These are phyloP conservation scores for Tuberolachnus salignus DNA, from an alignment of 2,888 invertebrate species.

Conservation along the genomic window DNA sequence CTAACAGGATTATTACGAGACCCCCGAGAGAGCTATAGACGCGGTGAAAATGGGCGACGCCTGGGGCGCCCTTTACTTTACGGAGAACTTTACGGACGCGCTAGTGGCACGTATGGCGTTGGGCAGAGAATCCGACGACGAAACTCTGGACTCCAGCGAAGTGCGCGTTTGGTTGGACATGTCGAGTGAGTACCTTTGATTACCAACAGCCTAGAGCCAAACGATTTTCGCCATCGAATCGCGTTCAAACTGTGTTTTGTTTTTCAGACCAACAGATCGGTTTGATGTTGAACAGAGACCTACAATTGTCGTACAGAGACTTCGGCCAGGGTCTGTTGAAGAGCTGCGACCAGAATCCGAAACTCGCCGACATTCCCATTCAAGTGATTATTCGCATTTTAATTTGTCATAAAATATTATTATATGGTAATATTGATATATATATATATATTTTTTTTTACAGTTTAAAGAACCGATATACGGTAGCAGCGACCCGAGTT, in stretches of 20 bases:
- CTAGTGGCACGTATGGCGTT: slow-evolving; percentile 80
- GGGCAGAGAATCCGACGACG: slow-evolving; percentile 82
- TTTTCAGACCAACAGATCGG: slow-evolving; percentile 87
- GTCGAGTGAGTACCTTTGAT: slow-evolving; percentile 76
- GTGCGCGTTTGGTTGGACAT: slow-evolving; percentile 90
- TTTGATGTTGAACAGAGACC: slow-evolving; percentile 82
- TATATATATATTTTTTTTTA: slow-evolving; percentile 60
- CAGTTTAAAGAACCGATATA: slow-evolving; percentile 87
- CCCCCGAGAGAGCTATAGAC: slow-evolving; percentile 71
- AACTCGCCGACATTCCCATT: slow-evolving; percentile 85
- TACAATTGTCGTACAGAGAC: slow-evolving; percentile 83
- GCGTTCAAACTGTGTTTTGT: no score
- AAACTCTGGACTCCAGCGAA: slow-evolving; percentile 84
- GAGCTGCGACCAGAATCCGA: slow-evolving; percentile 80
- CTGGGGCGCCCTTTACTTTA: slow-evolving; percentile 89
- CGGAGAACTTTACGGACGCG: slow-evolving; percentile 87
- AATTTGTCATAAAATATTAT: not conserved
- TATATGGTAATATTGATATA: not conserved
- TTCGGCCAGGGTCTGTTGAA: slow-evolving; percentile 78
- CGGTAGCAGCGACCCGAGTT: slow-evolving; percentile 86
- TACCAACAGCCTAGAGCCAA: no score
- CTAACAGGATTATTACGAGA: slow-evolving; percentile 68
- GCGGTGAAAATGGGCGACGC: slow-evolving; percentile 79
- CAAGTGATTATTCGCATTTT: slow-evolving; percentile 61
- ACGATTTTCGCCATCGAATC: no score